A percentile compares a stretch with the other conserved stretches of the same genome.
These are phyloP conservation scores for Buceros bicornis DNA, from an alignment of 2,797 vertebrate genomes.

Conservation along the genomic window DNA sequence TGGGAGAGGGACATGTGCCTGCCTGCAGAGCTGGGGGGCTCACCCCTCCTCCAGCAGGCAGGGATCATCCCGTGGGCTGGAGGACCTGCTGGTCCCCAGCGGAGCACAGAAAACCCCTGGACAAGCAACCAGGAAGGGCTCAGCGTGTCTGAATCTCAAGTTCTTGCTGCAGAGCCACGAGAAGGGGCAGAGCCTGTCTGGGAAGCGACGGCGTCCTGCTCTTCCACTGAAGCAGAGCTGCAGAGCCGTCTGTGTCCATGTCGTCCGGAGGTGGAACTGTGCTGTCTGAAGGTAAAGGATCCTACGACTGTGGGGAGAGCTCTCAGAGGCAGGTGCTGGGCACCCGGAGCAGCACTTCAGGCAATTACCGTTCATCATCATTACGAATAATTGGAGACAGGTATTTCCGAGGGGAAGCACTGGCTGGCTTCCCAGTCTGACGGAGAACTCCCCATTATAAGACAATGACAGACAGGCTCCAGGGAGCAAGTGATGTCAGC, in stretches of 20 bases:
- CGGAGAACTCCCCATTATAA: background rate
- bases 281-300: background rate
- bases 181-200: background rate
- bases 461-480: background rate
- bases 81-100: background rate
- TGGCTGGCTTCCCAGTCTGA: background rate
- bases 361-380: background rate
- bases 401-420: background rate
- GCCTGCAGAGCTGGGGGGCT: background rate
- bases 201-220: background rate
- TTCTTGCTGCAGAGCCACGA: background rate
- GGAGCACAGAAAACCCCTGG: fast-evolving
- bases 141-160: background rate
- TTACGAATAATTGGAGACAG: background rate
- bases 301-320: background rate
- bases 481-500: background rate
- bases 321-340: background rate
- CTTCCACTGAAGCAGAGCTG: background rate
- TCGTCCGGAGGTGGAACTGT: background rate
- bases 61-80: background rate
- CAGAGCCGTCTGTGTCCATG: fast-evolving
- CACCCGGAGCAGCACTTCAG: background rate
- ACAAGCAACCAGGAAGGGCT: background rate
- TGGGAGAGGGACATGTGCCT: background rate
- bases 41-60: background rate